Conservation (phyloP, 2,113 vertebrate species). For the Apaloderma vittatum region DNA sequence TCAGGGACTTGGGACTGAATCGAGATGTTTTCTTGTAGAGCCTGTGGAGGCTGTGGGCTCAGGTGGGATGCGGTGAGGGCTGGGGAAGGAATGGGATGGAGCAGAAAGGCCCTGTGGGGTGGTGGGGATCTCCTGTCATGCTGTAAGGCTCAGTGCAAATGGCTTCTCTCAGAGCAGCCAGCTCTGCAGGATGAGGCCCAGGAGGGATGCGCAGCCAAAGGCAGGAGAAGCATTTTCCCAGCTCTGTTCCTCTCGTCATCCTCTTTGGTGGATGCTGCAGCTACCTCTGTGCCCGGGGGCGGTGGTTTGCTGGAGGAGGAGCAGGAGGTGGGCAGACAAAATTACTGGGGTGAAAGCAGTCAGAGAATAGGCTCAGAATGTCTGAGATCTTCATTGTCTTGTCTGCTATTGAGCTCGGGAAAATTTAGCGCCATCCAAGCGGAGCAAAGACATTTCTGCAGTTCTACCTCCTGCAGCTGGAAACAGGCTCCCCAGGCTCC, state of each 20-base stretch:
- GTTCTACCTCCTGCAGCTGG: background rate
- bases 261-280: conserved; percentile 46
- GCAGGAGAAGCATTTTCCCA: conserved; percentile 31
- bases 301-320: conserved; percentile 67
- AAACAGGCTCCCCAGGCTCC: background rate
- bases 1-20: background rate
- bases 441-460: background rate
- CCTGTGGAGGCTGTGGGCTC: background rate
- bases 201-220: background rate
- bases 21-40: background rate
- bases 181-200: background rate
- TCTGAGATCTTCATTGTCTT: conserved; percentile 1
- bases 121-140: rapidly evolving
- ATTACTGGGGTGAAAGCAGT: conserved; percentile 23
- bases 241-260: background rate
- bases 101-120: rapidly evolving
- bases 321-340: conserved; percentile 63
- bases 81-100: background rate
- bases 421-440: background rate
- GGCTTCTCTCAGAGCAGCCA: background rate
- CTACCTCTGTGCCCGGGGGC: conserved; percentile 45
- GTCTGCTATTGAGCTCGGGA: background rate
- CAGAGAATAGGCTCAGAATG: background rate
- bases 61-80: rapidly evolving
- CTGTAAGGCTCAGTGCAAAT: rapidly evolving